These are phyloP conservation scores for Euwallacea fornicatus DNA, from an alignment of 1,140 invertebrate species.

Conservation along the genomic window DNA sequence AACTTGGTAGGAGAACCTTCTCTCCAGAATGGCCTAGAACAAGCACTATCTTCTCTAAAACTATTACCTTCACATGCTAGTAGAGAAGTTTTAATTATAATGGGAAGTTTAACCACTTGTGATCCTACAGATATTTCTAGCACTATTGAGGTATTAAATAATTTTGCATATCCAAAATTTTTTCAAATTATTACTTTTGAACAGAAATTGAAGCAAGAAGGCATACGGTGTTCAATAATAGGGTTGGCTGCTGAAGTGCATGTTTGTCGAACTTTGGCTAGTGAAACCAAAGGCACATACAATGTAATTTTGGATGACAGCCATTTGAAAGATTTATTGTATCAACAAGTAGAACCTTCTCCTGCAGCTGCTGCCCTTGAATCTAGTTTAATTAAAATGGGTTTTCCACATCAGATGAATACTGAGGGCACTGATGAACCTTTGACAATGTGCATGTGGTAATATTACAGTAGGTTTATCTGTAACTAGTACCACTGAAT, in stretches of 20 bases:
- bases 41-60: slow-evolving; percentile 83
- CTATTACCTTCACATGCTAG: slow-evolving; percentile 92
- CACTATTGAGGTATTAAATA: slow-evolving; percentile 73
- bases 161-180: neutral
- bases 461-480: slow-evolving; percentile 42
- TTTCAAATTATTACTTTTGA: neutral
- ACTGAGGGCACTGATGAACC: slow-evolving; percentile 65
- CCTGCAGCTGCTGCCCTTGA: slow-evolving; percentile 78
- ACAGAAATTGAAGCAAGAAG: slow-evolving; percentile 68
- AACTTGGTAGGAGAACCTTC: slow-evolving; percentile 84
- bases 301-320: slow-evolving; percentile 88
- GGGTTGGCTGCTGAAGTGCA: slow-evolving; percentile 93
- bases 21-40: slow-evolving; percentile 90
- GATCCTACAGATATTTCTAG: slow-evolving; percentile 91
- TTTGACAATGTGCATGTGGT: slow-evolving; percentile 86
- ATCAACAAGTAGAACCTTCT: slow-evolving; percentile 84
- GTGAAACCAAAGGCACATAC: slow-evolving; percentile 83
- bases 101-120: slow-evolving; percentile 94
- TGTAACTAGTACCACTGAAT: neutral
- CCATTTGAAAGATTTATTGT: slow-evolving; percentile 81
- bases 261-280: slow-evolving; percentile 82
- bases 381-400: slow-evolving; percentile 88
- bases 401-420: slow-evolving; percentile 79
- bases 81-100: slow-evolving; percentile 86
- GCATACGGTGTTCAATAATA: slow-evolving; percentile 90